These are phyloP conservation scores for Ferdinandea cuprea DNA, from an alignment of 2,888 invertebrate genomes.

Conservation along the genomic window DNA sequence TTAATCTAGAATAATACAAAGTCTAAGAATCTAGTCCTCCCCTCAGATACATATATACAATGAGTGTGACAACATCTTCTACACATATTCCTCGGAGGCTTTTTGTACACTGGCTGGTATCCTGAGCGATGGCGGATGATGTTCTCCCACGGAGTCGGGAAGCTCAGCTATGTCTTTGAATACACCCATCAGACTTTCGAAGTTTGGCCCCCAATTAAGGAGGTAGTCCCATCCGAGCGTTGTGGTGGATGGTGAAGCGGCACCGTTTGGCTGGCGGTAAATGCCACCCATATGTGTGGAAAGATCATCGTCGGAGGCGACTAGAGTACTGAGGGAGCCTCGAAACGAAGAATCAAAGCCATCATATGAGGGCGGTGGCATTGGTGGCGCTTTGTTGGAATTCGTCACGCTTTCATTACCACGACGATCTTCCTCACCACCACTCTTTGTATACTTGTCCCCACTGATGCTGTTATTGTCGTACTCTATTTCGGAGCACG, in stretches of 20 bases:
- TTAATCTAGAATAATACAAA: constrained; percentile 71
- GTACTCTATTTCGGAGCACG: constrained; percentile 98
- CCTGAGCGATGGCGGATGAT: constrained; percentile 89
- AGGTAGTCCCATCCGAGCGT: constrained; percentile 97
- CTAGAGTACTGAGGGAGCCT: constrained; percentile 95
- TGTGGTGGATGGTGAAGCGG: constrained; percentile 88
- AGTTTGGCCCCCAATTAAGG: constrained; percentile 98
- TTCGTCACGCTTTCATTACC: constrained; percentile 84
- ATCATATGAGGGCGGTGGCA: constrained; percentile 92
- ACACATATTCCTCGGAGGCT: constrained; percentile 95
- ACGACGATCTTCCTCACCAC: constrained; percentile 86
- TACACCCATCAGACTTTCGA: constrained; percentile 96
- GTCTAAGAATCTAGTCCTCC: constrained; percentile 29
- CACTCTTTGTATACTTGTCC: constrained; percentile 88
- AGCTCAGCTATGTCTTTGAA: constrained; percentile 98
- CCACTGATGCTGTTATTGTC: constrained; percentile 94
- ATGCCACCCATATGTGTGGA: constrained; percentile 91
- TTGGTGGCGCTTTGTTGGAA: constrained; percentile 86
- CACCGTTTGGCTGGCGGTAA: constrained; percentile 90
- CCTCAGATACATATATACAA: constrained; percentile 47
- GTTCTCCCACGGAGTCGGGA: constrained; percentile 91
- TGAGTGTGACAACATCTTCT: constrained; percentile 74
- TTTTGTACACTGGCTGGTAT: constrained; percentile 91
- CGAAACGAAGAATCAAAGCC: constrained; percentile 97
- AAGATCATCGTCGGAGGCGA: constrained; percentile 96